phyloP scores from a whole-genome alignment of 2,888 invertebrate genomes.

The Dicyrtoma fusca region DNA sequence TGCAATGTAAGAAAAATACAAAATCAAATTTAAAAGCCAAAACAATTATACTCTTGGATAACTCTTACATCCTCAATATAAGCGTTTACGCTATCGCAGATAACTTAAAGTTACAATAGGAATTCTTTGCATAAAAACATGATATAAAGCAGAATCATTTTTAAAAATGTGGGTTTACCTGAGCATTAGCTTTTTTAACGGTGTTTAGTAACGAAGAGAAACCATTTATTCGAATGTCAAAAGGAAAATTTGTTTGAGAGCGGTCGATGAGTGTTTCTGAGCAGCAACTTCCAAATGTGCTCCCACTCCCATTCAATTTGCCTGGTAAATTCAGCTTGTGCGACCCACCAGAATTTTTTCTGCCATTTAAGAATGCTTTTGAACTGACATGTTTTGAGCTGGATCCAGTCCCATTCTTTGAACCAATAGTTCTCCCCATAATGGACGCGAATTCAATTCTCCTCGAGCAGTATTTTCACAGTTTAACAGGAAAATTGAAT shows the following conservation, averaged over 20 bases:
- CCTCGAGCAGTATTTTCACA: too few relatives aligned
- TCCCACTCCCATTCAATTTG: not conserved
- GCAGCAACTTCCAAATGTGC: not conserved
- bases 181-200: conserved; percentile 44
- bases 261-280: conserved; percentile 32
- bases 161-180: conserved; percentile 37
- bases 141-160: too few relatives aligned
- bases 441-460: not conserved
- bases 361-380: conserved; percentile 19
- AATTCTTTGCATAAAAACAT: not conserved
- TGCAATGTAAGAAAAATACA: conserved; percentile 60
- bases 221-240: conserved; percentile 50
- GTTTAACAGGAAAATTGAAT: too few relatives aligned
- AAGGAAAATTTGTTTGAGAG: conserved; percentile 50
- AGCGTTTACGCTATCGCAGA: too few relatives aligned
- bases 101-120: too few relatives aligned
- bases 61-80: not conserved
- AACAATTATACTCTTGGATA: not conserved
- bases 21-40: too few relatives aligned
- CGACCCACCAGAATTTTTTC: conserved; percentile 7
- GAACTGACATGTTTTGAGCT: conserved; percentile 5
- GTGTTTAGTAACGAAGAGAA: conserved; percentile 47
- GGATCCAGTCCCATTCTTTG: conserved; percentile 37
- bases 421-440: conserved; percentile 42
- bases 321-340: conserved; percentile 5